Evolutionary conservation across 2,113 vertebrate genomes (phyloP), one percentile per base, ranked within the genome.

Genomic region (Puffinus mauretanicus): DNA sequence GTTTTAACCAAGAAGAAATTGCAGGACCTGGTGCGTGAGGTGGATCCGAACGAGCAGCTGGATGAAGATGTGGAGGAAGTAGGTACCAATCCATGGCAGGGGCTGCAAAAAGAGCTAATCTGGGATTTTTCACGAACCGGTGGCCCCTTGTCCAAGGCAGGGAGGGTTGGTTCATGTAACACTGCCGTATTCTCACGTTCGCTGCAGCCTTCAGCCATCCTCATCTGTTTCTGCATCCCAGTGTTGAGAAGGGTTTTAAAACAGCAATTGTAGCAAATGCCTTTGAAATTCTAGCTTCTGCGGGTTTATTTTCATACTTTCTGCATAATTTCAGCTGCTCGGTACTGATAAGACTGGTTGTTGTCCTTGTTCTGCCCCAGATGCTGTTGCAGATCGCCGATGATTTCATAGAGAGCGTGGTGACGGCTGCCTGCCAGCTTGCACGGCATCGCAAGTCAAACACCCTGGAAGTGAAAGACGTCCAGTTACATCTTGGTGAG

Each of bases 31-130:
- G 99, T 99, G 88, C 98, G 99, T 91, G 99, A 99, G 97, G 99
- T 99, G 71, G 99, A 99, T 94, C 99, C 99, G 3, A 99, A 99
- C 3, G 99, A 99, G 94, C 99, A 99, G 96, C 98, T 99, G 97
- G 99, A 99, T 98, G 99, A 99, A 93, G 99, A 99, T 46, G 99
- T 99, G 24, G 99, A 99, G 85, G 99, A 99, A 98, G 99, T 99
- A 72, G 86, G 98, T 93, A 38, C 62, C n/a, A 22, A 7, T 16
- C 49, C 3, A 0, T 5, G 30, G 51, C 54, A 42, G 52, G 57
- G 34, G 46, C 75, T 86, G 42, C 86, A n/a, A 22, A 13, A 67
- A 21, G 55, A 79, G 47, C 51, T 32, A 1, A 6, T 42, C 3
- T 20, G 25, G 38, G 82, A 11, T 38, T 75, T 64, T 13, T 52